Conservation (phyloP, 2,888 invertebrate species). For the Eilema depressum region DNA sequence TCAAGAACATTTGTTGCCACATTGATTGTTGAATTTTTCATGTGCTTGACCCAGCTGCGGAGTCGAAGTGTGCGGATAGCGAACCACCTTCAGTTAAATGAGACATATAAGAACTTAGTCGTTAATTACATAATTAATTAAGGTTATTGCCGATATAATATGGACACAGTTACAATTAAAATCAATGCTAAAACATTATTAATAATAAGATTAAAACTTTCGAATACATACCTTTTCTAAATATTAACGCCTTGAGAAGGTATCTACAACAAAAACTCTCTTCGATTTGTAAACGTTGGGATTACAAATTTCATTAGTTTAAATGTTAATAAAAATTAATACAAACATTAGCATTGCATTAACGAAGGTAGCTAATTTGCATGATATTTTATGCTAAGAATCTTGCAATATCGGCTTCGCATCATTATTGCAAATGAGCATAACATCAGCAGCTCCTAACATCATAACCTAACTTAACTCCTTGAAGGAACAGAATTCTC, state of each 20-base stretch:
- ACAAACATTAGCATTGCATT: slow-evolving; percentile 1
- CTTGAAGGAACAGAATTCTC: not conserved
- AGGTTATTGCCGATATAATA: slow-evolving; percentile 30
- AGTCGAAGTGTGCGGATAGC: slow-evolving; percentile 20
- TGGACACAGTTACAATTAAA: slow-evolving; percentile 33
- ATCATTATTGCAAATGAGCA: slow-evolving; percentile 1
- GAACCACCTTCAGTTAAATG: slow-evolving; percentile 31
- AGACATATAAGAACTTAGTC: slow-evolving; percentile 13
- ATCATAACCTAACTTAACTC: not conserved
- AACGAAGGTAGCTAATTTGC: slow-evolving; percentile 4
- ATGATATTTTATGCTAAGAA: slow-evolving; percentile 4
- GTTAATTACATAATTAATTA: slow-evolving; percentile 23
- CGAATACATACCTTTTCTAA: not conserved
- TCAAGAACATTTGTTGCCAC: slow-evolving; percentile 23
- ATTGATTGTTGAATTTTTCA: slow-evolving; percentile 18
- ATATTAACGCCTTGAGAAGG: not conserved
- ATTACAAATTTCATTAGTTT: not conserved
- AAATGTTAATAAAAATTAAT: slow-evolving; percentile 2
- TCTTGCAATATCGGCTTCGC: not conserved
- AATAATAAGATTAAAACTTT: not conserved
- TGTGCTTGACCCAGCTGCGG: slow-evolving; percentile 13
- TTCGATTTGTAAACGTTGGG: slow-evolving; percentile 17
- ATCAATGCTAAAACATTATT: slow-evolving; percentile 30
- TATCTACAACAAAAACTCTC: not conserved
- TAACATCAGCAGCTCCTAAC: not conserved